These are phyloP conservation scores for Coleophora flavipennella DNA, from an alignment of 2,888 invertebrate species.

Conservation along the genomic window DNA sequence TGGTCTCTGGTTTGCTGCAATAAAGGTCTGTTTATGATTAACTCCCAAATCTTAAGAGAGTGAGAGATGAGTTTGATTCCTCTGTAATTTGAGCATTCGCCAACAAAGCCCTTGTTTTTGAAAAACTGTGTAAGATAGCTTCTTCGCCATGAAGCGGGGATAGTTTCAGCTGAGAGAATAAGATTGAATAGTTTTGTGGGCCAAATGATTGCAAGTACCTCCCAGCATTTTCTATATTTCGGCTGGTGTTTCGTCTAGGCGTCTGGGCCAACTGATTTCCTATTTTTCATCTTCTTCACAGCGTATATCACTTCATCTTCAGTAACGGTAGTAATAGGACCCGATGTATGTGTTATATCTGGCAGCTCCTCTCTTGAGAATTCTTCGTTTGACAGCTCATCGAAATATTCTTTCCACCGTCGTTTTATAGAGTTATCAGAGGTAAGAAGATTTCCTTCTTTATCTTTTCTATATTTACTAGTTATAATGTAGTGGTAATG, in stretches of 20 bases:
- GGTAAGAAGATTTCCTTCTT: neutral
- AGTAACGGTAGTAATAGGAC: neutral
- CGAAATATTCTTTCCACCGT: neutral
- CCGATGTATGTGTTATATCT: neutral
- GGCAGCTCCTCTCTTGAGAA: neutral
- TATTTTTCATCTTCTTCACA: no score
- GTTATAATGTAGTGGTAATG: no score
- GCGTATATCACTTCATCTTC: neutral
- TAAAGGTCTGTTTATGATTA: neutral
- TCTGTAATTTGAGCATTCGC: conserved; percentile 1
- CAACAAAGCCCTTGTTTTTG: conserved; percentile 4
- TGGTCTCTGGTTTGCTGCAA: neutral
- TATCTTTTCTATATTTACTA: neutral
- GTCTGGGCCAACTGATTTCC: no score
- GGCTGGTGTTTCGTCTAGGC: no score
- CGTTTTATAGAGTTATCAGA: neutral
- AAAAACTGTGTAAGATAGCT: neutral
- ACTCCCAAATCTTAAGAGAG: conserved; percentile 1
- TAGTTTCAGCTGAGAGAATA: neutral
- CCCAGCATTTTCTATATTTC: no score
- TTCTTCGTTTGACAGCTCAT: neutral
- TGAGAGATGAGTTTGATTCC: conserved; percentile 4
- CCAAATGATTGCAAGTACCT: neutral
- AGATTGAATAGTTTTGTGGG: neutral
- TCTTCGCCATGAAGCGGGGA: neutral